A percentile compares a stretch with the other conserved stretches of the same genome.
phyloP scores from a whole-genome alignment of 2,113 vertebrate species.

The Ginglymostoma cirratum region DNA sequence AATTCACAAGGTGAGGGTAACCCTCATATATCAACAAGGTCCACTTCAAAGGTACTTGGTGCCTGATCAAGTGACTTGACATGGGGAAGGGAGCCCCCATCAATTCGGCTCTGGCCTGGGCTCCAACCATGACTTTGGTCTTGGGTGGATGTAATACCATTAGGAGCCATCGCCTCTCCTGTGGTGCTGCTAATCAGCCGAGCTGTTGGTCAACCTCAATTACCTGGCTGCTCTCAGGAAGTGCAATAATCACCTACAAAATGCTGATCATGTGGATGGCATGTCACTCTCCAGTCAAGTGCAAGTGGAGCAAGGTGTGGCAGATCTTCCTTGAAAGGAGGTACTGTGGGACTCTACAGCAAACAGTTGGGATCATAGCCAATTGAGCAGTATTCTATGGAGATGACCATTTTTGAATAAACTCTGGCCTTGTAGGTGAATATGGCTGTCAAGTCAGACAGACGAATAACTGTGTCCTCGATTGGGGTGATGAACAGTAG shows the following conservation, averaged over 20 bases:
- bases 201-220: background rate
- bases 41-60: background rate
- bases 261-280: background rate
- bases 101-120: background rate
- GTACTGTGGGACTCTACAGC: background rate
- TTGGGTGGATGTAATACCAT: background rate
- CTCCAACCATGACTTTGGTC: background rate
- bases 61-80: too few species aligned
- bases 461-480: background rate
- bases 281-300: too few species aligned
- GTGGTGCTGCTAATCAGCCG: background rate
- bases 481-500: background rate
- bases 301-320: too few species aligned
- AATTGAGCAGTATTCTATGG: background rate
- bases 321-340: background rate
- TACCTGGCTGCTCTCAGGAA: too few species aligned
- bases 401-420: background rate
- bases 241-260: too few species aligned
- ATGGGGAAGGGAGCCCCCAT: background rate
- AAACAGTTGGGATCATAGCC: too few species aligned
- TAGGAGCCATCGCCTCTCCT: too few species aligned
- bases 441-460: background rate
- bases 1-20: background rate
- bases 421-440: background rate
- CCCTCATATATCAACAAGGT: background rate